phyloP scores from a whole-genome alignment of 2,113 vertebrate genomes.

The Ceyx cyanopectus region DNA sequence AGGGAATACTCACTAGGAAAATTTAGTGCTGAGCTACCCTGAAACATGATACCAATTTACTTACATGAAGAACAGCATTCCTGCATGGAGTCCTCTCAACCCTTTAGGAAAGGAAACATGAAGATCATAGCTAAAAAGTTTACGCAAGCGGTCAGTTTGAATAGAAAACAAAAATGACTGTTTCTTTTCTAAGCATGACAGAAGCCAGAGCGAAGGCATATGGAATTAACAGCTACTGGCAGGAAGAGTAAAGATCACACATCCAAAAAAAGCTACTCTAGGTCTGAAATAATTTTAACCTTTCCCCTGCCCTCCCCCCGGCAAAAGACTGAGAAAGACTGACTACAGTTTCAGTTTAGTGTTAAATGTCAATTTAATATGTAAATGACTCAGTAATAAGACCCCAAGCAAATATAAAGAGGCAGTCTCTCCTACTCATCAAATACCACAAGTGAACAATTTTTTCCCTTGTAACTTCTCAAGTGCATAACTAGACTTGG shows the following conservation, averaged over 20 bases:
- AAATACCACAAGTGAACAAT: neutral
- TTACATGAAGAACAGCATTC: neutral
- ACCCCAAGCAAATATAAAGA: neutral
- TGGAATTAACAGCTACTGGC: neutral
- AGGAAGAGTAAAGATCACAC: neutral
- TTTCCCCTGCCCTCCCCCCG: rapidly evolving
- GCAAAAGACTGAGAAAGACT: neutral
- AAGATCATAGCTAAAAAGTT: neutral
- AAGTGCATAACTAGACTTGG: neutral
- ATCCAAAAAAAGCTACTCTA: neutral
- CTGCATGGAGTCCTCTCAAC: neutral
- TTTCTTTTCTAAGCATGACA: neutral
- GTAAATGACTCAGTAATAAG: neutral
- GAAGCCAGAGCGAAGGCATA: neutral
- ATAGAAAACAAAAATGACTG: neutral
- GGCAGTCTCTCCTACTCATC: neutral
- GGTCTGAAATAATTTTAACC: neutral
- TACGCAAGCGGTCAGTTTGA: neutral
- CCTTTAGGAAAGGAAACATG: neutral
- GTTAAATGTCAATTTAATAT: neutral
- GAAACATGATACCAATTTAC: neutral
- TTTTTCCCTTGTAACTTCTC: neutral
- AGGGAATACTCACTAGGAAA: neutral
- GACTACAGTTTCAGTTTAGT: neutral
- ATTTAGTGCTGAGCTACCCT: neutral